Evolutionary conservation across 2,797 vertebrate genomes (phyloP).

Genomic region (Myripristis murdjan): DNA sequence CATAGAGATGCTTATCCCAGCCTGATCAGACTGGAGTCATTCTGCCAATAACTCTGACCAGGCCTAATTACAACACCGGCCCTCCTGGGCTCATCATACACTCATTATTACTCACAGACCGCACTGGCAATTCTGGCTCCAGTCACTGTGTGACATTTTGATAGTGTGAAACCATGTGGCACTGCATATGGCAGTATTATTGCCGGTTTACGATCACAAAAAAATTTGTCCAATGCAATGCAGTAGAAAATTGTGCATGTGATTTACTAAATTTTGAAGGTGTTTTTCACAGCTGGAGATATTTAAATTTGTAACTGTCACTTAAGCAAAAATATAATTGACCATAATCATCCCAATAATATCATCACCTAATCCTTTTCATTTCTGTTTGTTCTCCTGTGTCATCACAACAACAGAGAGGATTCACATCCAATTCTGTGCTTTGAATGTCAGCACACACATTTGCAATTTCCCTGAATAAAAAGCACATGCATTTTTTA

Average conservation of each 20-base stretch:
- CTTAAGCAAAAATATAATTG: too few relatives aligned
- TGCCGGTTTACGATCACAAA: slow-evolving; percentile 28
- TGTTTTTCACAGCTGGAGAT: too few relatives aligned
- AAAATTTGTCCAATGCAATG: neutral
- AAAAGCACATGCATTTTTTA: neutral
- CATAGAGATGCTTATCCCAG: slow-evolving; percentile 88
- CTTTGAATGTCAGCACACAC: neutral
- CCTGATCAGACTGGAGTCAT: slow-evolving; percentile 86
- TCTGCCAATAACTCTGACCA: slow-evolving; percentile 90
- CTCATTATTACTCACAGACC: slow-evolving; percentile 68
- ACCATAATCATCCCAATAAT: neutral
- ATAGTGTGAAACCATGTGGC: slow-evolving; percentile 53
- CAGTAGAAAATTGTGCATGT: neutral
- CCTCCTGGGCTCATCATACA: slow-evolving; percentile 71
- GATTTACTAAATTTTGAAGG: too few relatives aligned
- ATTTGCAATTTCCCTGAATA: neutral
- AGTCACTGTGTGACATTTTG: slow-evolving; percentile 59
- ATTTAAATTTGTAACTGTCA: too few relatives aligned
- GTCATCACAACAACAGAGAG: neutral
- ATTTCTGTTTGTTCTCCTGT: neutral
- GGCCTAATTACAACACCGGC: slow-evolving; percentile 86
- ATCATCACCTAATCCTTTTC: neutral
- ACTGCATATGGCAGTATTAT: slow-evolving; percentile 40
- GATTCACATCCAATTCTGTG: neutral
- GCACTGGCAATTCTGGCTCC: slow-evolving; percentile 47